Evolutionary conservation across 2,797 vertebrate species (phyloP), one percentile per base, ranked within the genome.

Genomic region (Sebastiscus tertius): DNA sequence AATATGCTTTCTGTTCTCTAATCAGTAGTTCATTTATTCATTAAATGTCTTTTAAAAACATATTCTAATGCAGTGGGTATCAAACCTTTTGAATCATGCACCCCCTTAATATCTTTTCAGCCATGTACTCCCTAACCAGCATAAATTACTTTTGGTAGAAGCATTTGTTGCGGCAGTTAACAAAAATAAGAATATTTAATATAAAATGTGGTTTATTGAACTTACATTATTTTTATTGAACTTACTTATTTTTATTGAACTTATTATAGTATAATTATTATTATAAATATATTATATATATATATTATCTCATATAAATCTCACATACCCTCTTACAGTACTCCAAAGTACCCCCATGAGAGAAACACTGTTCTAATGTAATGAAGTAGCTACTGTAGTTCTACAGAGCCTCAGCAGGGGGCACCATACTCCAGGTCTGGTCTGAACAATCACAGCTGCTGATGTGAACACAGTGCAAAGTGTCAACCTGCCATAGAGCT

Each of bases 371-470:
- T 4, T 42, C 12, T 42, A 16, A 4, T 20, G 4, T 70, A 24
- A 59, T 60, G 8, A 8, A 64, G 31, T 24, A 66, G 58, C 10
- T 10, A 52, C 49, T 52, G 49, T 52, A 18, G 3, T 72, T 62
- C 49, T 55, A n/a, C 12, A 2, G 7, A 27, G 6, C 6, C 22
- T 60, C 92, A 91, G 75, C 82, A 93, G 90, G 81, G 87, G 92
- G 92, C 86, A 31, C 70, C 76, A 86, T 13, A 85, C 62, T 81
- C 82, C 87, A 80, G 12, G 42, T 72, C 46, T 72, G 26, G 6
- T 62, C 8, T 60, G 24, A 63, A 52, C 20, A 24, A 22, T 26
- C 11, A 31, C 6, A 20, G 54, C 29, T n/a, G 5, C 68, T 60
- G 12, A 24, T 77, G 11, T 64, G 31, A 59, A n/a, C 8, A 3